Percentiles rank a stretch among this genome's conserved stretches.
These are phyloP conservation scores for Pseudochirops corinnae DNA, from an alignment of 2,797 vertebrate species.

Conservation along the genomic window DNA sequence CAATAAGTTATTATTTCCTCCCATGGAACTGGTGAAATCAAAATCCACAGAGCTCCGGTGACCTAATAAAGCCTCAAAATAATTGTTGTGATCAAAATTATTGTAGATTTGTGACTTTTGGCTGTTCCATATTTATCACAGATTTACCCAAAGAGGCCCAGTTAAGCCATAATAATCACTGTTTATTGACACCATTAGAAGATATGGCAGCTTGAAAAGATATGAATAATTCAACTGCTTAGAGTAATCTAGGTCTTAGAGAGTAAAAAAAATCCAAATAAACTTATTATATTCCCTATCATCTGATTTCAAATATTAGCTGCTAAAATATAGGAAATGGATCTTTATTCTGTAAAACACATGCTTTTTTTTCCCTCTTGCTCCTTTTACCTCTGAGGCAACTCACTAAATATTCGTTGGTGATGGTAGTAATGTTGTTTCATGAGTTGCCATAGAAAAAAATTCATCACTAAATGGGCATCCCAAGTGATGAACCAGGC, in stretches of 20 bases:
- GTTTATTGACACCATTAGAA: background rate
- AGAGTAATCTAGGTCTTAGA: background rate
- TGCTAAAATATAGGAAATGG: background rate
- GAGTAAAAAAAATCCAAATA: background rate
- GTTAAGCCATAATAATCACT: background rate
- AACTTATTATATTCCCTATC: background rate
- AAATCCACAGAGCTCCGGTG: background rate
- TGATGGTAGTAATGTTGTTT: background rate
- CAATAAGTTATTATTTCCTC: conserved; percentile 45
- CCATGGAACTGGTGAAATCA: background rate
- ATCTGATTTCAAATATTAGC: background rate
- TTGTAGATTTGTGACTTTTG: background rate
- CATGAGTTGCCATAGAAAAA: background rate
- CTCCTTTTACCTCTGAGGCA: background rate
- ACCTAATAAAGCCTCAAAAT: conserved; percentile 16
- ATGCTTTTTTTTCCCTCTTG: background rate
- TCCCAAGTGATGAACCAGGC: background rate
- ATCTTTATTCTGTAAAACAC: background rate
- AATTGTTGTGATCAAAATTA: background rate
- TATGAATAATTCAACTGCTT: background rate
- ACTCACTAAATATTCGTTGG: background rate
- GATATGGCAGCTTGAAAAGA: background rate
- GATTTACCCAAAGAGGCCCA: background rate
- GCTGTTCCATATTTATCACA: background rate
- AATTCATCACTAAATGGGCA: background rate